Conservation (phyloP, 2,113 vertebrate genomes). For the Vicugna pacos region DNA sequence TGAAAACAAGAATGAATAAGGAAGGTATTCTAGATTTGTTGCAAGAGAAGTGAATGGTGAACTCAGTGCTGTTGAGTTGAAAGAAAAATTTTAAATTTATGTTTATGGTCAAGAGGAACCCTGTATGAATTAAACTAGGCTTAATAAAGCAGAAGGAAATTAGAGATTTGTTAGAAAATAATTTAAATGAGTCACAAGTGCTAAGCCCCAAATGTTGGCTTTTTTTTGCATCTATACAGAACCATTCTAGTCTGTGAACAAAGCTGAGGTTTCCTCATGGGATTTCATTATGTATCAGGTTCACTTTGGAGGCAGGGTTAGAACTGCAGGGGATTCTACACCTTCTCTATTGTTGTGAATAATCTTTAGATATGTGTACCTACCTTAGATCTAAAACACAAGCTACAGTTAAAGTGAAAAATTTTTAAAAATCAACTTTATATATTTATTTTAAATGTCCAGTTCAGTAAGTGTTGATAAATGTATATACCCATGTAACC, state of each 20-base stretch:
- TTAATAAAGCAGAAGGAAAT: neutral
- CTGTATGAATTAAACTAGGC: neutral
- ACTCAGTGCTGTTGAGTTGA: neutral
- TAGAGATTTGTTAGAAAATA: slow-evolving; percentile 2
- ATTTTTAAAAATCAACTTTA: neutral
- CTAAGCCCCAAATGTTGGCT: neutral
- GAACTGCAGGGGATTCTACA: neutral
- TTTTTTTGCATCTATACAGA: neutral
- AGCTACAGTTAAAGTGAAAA: neutral
- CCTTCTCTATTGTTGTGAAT: neutral
- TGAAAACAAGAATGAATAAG: slow-evolving; percentile 11
- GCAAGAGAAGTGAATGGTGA: neutral
- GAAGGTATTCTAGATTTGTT: slow-evolving; percentile 4
- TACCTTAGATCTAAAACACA: slow-evolving; percentile 17
- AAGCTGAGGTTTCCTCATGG: neutral
- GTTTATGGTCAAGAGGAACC: neutral
- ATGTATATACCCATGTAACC: neutral
- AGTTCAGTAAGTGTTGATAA: neutral
- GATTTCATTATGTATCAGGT: neutral
- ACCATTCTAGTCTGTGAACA: neutral
- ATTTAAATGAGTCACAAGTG: neutral
- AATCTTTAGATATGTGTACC: slow-evolving; percentile 2
- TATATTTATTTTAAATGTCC: neutral
- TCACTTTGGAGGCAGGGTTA: neutral
- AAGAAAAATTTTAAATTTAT: neutral